Conservation (phyloP, 2,113 vertebrate genomes). For the Chunga burmeisteri region DNA sequence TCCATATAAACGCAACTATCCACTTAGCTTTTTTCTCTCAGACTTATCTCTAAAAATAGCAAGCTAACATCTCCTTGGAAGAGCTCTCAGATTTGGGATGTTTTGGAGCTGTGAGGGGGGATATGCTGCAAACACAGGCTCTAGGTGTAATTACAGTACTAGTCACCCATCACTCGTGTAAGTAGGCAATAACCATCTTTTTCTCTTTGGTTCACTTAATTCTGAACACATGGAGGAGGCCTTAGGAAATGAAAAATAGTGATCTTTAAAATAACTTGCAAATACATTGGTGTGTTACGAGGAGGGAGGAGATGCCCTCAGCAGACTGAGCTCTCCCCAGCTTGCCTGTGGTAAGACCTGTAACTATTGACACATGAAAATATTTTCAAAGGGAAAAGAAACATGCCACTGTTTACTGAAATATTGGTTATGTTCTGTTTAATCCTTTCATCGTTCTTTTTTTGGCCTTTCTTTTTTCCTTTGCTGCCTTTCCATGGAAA, state of each 20-base stretch:
- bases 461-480: slow-evolving; percentile 13
- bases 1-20: background rate
- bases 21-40: background rate
- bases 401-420: background rate
- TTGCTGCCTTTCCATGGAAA: slow-evolving; percentile 58
- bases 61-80: background rate
- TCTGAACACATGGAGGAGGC: background rate
- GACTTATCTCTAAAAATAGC: background rate
- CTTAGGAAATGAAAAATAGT: background rate
- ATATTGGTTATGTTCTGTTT: slow-evolving; percentile 2
- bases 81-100: background rate
- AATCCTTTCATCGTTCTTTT: background rate
- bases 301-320: background rate
- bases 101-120: background rate
- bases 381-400: background rate
- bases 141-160: background rate
- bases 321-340: background rate
- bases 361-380: background rate
- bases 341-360: background rate
- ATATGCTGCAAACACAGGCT: background rate
- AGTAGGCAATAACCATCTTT: background rate
- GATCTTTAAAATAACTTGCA: background rate
- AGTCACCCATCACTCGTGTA: background rate
- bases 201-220: background rate
- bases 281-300: background rate